A percentile compares a stretch with the other conserved stretches of the same genome.
phyloP scores from a whole-genome alignment of 2,888 invertebrate species.

The Pammene aurita region DNA sequence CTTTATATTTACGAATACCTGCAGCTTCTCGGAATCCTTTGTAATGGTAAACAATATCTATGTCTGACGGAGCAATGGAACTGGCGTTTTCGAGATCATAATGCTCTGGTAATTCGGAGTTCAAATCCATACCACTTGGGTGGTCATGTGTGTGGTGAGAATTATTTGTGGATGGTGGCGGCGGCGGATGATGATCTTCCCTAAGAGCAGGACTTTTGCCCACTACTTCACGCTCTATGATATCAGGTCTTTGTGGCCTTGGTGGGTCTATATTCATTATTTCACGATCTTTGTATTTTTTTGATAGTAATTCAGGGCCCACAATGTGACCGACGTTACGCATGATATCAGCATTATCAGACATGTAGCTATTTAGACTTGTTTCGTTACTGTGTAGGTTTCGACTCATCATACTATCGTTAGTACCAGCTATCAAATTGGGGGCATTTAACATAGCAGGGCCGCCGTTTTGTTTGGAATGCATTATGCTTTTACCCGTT shows the following conservation, averaged over 20 bases:
- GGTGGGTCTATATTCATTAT: slow-evolving; percentile 88
- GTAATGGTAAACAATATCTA: slow-evolving; percentile 98
- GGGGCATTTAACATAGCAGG: slow-evolving; percentile 87
- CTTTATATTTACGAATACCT: slow-evolving; percentile 93
- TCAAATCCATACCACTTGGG: slow-evolving; percentile 88
- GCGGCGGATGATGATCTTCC: slow-evolving; percentile 90
- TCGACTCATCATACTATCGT: slow-evolving; percentile 87
- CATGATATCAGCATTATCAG: slow-evolving; percentile 89
- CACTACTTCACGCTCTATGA: slow-evolving; percentile 94
- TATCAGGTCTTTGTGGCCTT: slow-evolving; percentile 94
- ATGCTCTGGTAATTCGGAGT: slow-evolving; percentile 93
- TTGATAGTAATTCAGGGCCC: slow-evolving; percentile 93
- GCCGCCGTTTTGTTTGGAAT: slow-evolving; percentile 90
- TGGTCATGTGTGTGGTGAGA: slow-evolving; percentile 89
- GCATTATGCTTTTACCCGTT: slow-evolving; percentile 86
- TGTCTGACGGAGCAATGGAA: slow-evolving; percentile 98
- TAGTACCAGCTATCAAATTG: slow-evolving; percentile 86
- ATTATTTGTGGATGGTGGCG: slow-evolving; percentile 89
- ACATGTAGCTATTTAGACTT: slow-evolving; percentile 87
- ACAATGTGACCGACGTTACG: slow-evolving; percentile 90
- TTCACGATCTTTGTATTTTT: slow-evolving; percentile 94
- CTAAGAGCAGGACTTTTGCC: slow-evolving; percentile 91
- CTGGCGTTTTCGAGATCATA: slow-evolving; percentile 98
- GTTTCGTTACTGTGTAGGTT: slow-evolving; percentile 88
- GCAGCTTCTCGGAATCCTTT: slow-evolving; percentile 95